Evolutionary conservation across 1,140 invertebrate species (phyloP), one percentile per base, ranked within the genome.

Genomic region (Drosophila simulans): DNA sequence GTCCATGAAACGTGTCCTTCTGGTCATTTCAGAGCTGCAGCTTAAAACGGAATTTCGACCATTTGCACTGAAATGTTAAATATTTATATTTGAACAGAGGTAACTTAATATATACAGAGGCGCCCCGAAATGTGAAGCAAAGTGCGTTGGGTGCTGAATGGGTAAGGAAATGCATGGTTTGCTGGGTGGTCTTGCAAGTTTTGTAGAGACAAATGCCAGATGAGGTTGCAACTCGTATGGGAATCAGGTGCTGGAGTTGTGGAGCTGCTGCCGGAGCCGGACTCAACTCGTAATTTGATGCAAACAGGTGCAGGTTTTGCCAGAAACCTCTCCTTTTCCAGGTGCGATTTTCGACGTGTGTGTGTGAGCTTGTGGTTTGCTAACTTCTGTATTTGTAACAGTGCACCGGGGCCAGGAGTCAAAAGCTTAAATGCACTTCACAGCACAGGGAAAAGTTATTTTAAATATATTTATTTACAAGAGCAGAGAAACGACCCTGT

Each of bases 241-340:
- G 13, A 65, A 45, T 48, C 31, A 17, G 59, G 35, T 22, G 10
- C 27, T 40, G 43, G 8, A 40, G 17, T 12, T 25, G 13, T 31
- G 31, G 31, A 31, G 31, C 0, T 31, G 31, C 31, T 8, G 31
- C 31, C 31, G 25, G 49, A 60, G 49, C 59, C 39, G 70, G 60
- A 75, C 59, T 58, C 72, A 72, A 59, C 62, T 72, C 76, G 58
- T 75, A 85, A 76, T 84, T 80, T 77, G 59, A 82, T 82, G 82
- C 78, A 85, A 85, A 85, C 82, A 85, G 82, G 82, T 86, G 82
- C 79, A 79, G 81, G 71, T 80, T 85, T 80, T 63, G 65, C 55
- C 63, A 64, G 59, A 46, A 57, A 58, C 53, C 72, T 76, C 42
- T 31, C 22, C n/a, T 13, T 25, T 34, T 22, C 10, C 25, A 66